Evolutionary conservation across 2,113 vertebrate genomes (phyloP), one percentile per base, ranked within the genome.

Genomic region (Pterocles orientalis): DNA sequence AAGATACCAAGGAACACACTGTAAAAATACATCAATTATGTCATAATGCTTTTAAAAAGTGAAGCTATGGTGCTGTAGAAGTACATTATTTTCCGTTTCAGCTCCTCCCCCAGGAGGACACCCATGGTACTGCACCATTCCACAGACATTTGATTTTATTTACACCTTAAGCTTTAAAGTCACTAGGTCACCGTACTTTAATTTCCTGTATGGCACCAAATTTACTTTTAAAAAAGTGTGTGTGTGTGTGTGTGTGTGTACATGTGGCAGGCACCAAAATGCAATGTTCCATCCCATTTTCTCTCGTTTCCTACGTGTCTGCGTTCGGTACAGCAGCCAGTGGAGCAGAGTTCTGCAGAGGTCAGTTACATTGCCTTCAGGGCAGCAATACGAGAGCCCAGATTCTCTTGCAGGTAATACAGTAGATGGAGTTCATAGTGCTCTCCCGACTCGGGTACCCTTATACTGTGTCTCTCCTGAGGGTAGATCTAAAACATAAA

Each of bases 391-490:
- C 2, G 98, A 29, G 98, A 98, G 43, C 98, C 98, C 93, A 98
- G 97, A 76, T 98, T 98, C 92, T 98, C 98, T 84, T 98, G 98
- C 95, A 98, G 98, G 86, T 98, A 98, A 95, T 98, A 97, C 54
- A 98, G 97, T 41, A 98, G 97, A 71, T 98, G 98, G 89, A 98
- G 98, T 96, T 98, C 98, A 31, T 98, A 98, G 96, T 98, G 98
- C 86, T 98, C 98, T 94, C 98, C 98, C 0, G 98, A 98, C 76
- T 98, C 98, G 3, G 98, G 98, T 5, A 98, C 98, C 88, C 98
- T 97, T 93, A 98, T 98, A 94, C 98, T 98, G 97, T 98, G 98
- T 92, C 98, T 97, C 96, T 98, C 98, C 96, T 98, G 98, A 96
- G 98, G 98, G 66, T 98, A 98, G 94, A 98, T 98, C 98, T 98